phyloP scores from a whole-genome alignment of 2,797 vertebrate genomes.

The Cuniculus paca region DNA sequence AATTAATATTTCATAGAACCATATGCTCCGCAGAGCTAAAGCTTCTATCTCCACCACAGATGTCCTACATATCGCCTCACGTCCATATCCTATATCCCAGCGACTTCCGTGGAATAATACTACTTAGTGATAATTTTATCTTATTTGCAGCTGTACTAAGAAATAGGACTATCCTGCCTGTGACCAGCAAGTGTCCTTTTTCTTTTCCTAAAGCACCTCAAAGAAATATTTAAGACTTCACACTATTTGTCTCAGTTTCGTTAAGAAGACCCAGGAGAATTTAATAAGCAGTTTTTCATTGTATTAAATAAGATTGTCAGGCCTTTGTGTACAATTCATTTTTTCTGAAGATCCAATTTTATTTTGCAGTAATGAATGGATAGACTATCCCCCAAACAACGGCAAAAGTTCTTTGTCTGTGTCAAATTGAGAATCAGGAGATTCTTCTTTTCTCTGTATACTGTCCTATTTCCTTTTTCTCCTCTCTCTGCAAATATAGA shows the following conservation, averaged over 20 bases:
- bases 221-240: conserved; percentile 43
- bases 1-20: conserved; percentile 67
- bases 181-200: conserved; percentile 8
- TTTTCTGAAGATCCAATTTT: conserved; percentile 83
- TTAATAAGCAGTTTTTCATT: conserved; percentile 77
- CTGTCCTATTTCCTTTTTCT: conserved; percentile 49
- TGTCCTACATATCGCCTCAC: neutral
- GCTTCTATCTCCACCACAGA: conserved; percentile 1
- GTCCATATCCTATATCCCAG: neutral
- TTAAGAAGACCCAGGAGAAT: conserved; percentile 43
- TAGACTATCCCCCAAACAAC: conserved; percentile 68
- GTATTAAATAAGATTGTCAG: conserved; percentile 82
- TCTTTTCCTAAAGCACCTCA: conserved; percentile 13
- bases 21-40: conserved; percentile 57
- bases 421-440: conserved; percentile 67
- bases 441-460: conserved; percentile 66
- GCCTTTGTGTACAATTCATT: conserved; percentile 75
- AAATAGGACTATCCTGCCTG: conserved; percentile 34
- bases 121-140: neutral
- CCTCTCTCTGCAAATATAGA: conserved; percentile 65
- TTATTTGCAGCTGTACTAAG: conserved; percentile 14
- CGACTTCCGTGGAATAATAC: conserved; percentile 26
- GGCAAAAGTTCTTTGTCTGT: conserved; percentile 61
- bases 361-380: conserved; percentile 78
- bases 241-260: conserved; percentile 71